Percentiles rank a stretch among this genome's conserved stretches.
phyloP scores from a whole-genome alignment of 2,113 vertebrate genomes.

The Pan troglodytes region DNA sequence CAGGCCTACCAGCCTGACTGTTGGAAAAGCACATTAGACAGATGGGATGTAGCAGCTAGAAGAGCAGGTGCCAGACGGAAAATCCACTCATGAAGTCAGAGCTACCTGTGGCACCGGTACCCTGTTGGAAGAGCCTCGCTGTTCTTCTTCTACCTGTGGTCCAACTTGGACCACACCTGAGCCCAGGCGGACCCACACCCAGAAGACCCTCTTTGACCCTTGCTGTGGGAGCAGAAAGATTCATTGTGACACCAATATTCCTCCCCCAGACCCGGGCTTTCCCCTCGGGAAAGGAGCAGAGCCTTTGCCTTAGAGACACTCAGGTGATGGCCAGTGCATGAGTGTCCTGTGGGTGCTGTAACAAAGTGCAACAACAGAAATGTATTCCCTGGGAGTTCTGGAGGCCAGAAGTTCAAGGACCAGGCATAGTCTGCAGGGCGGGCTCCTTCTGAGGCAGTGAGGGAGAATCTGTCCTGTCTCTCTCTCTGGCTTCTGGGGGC shows the following conservation, averaged over 20 bases:
- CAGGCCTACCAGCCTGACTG: accelerated
- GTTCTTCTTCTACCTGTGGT: too few relatives aligned
- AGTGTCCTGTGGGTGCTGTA: background rate
- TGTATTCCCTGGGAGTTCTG: accelerated
- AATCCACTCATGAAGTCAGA: background rate
- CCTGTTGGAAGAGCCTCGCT: background rate
- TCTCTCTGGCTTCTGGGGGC: background rate
- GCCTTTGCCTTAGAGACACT: background rate
- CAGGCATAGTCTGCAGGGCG: too few relatives aligned
- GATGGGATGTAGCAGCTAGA: too few relatives aligned
- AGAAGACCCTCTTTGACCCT: background rate
- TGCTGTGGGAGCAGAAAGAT: background rate
- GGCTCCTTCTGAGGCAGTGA: background rate
- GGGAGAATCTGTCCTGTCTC: accelerated
- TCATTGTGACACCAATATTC: accelerated
- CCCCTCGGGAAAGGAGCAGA: too few relatives aligned
- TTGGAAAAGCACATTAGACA: accelerated
- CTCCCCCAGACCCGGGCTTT: accelerated
- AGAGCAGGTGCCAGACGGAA: accelerated
- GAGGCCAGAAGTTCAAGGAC: background rate
- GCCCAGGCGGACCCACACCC: background rate
- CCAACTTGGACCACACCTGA: background rate
- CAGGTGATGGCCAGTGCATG: accelerated
- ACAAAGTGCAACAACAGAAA: accelerated
- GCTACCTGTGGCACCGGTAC: accelerated